phyloP scores from a whole-genome alignment of 2,888 invertebrate genomes.

The Apodemia zela region DNA sequence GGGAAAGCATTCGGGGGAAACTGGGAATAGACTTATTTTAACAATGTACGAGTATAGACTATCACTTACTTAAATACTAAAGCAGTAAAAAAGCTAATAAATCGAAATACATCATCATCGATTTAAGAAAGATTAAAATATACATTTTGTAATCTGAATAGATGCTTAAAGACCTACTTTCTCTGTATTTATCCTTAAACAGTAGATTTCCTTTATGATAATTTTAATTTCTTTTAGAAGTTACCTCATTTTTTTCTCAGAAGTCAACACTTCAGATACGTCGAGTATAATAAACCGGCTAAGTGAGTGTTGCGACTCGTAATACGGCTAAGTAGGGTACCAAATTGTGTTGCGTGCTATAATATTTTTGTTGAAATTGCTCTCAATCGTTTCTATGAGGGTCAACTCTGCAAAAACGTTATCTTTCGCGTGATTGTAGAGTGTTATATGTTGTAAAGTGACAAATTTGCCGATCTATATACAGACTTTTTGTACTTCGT shows the following conservation, averaged over 20 bases:
- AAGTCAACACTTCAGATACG: conserved; percentile 2
- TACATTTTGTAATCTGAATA: neutral
- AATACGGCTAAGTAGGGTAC: neutral
- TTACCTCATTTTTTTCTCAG: conserved; percentile 10
- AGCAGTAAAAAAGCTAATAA: neutral
- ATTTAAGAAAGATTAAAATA: neutral
- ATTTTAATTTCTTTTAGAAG: neutral
- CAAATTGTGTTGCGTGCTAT: neutral
- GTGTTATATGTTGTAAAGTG: too few relatives aligned
- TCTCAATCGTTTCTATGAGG: conserved; percentile 15
- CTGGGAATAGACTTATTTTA: too few relatives aligned
- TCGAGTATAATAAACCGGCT: neutral
- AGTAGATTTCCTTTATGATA: neutral
- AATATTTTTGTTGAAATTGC: neutral
- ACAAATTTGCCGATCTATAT: too few relatives aligned
- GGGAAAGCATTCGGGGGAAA: too few relatives aligned
- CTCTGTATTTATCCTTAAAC: neutral
- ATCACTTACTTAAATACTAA: too few relatives aligned
- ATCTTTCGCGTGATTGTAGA: neutral
- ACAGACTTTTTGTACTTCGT: too few relatives aligned
- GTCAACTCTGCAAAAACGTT: conserved; percentile 9
- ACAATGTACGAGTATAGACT: too few relatives aligned
- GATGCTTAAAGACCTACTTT: neutral
- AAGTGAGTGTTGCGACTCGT: conserved; percentile 2
- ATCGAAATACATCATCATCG: too few relatives aligned